Evolutionary conservation across 2,113 vertebrate genomes (phyloP), one percentile per base, ranked within the genome.

Genomic region (Madoqua kirkii): DNA sequence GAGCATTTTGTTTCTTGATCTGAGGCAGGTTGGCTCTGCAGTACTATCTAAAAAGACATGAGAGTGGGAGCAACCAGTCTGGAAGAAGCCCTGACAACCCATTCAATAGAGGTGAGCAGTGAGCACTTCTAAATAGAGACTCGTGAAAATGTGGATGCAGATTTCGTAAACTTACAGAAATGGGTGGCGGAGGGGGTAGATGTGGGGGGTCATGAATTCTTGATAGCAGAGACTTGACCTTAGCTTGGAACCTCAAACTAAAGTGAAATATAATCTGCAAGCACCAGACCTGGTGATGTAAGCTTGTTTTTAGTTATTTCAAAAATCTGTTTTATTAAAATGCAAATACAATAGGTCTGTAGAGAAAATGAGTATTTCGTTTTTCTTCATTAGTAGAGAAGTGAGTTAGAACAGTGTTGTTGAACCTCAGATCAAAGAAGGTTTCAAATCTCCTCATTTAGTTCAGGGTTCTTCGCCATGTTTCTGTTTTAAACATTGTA

Each of bases 11-110:
- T 95, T 85, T 95, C 96, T 91, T 81, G 36, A 31, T 83, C 11
- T 91, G 98, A 95, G 93, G n/a, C 91, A 99, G 99, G 97, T 99
- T 99, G 55, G 99, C 99, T 36, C 98, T 99, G 7, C 99, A 99
- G 92, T 99, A 99, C 94, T 99, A 99, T 96, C 98, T 99, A 55
- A 99, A 99, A 97, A 99, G 99, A 96, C 99, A 99, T 13, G 99
- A 99, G 97, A 99, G 97, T n/a, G 98, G 98, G 4, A 98, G 98
- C 54, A 84, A 59, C 76, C 98, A 92, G 31, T 89, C 92, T n/a
- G 97, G 94, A 91, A 94, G 85, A 12, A 86, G 27, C 23, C 33
- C 97, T 14, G 98, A 76, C 36, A 99, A 99, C 95, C 99, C 99
- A 1, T 99, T 99, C 96, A 98, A 98, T 27, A 99, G 98, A 99